These are phyloP conservation scores for Etheostoma spectabile DNA, from an alignment of 2,113 vertebrate genomes.

Conservation along the genomic window DNA sequence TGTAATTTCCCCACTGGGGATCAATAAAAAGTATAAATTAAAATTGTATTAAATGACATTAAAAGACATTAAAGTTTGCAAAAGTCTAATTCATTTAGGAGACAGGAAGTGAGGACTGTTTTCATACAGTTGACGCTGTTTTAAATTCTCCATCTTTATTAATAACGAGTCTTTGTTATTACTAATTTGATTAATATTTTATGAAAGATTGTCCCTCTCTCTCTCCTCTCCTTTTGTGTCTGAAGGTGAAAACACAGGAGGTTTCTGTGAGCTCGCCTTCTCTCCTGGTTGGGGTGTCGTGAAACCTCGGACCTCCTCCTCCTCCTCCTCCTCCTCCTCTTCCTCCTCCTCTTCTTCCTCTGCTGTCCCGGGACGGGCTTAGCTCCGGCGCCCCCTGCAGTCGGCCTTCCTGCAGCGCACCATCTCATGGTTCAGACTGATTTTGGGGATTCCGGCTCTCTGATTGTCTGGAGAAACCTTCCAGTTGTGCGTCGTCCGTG, in stretches of 20 bases:
- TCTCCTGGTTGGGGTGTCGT: slow-evolving; percentile 77
- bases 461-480: slow-evolving; percentile 7
- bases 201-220: neutral
- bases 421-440: neutral
- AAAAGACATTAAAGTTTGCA: no score
- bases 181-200: neutral
- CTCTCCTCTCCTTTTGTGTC: neutral
- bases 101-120: no score
- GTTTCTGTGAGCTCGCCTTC: slow-evolving; percentile 59
- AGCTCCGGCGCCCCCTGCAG: slow-evolving; percentile 54
- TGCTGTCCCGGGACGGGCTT: slow-evolving; percentile 32
- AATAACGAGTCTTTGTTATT: no score
- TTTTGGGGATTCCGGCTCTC: neutral
- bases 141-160: no score
- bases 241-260: slow-evolving; percentile 84
- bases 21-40: no score
- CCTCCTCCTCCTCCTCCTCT: slow-evolving; percentile 39
- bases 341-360: slow-evolving; percentile 47
- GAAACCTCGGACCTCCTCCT: slow-evolving; percentile 64
- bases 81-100: no score
- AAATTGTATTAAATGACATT: no score
- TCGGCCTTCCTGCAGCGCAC: slow-evolving; percentile 40
- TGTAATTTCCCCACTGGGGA: no score
- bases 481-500: slow-evolving; percentile 1
- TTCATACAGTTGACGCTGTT: no score